Base-by-base conservation (phyloP, 2,888 invertebrate species). In the Achlya flavicornis region DNA sequence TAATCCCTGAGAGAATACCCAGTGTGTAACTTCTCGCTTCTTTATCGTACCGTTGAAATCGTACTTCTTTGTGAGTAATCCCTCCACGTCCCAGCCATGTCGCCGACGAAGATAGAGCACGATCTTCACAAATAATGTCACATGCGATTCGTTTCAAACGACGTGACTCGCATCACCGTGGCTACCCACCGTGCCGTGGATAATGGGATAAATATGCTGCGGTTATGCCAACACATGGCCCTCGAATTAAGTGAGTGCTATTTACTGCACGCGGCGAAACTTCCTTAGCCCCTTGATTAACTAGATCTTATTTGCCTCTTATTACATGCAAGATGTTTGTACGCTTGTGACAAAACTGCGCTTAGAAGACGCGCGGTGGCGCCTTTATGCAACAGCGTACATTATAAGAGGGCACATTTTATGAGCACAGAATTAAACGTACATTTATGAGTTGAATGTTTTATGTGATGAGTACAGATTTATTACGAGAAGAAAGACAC, bases 71-170 rank as follows among this genome's bases (percentile, higher is more conserved):
- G 92, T 89, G 92, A 89, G 92, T 92, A 92, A 93, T 93, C 92
- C 92, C 92, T 90, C 90, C 93, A 92, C 92, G 92, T 92, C 90
- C 88, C 89, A 76, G 85, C 87, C 84, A 91, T 90, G 92, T 91
- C 91, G 90, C 89, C 91, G 93, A 93, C 93, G 93, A 93, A 93
- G 93, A 93, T 93, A 93, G 93, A 93, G 93, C 93, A 93, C 93
- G 93, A 93, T 93, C 93, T 93, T 93, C 93, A 93, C 93, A 93
- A 93, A 93, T 93, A 93, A 93, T 93, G 93, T 93, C 93, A 93
- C 93, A 93, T 93, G 93, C 93, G 93, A 93, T 93, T 93, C 93
- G 93, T 93, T 93, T 93, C 92, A 85, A 86, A 80, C 85, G 87
- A 93, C 93, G 93, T 93, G 93, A 92, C 93, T 92, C 90, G 93